Evolutionary conservation across 2,888 invertebrate genomes (phyloP), one percentile per base, ranked within the genome.

Genomic region (Drosophila ezoana): DNA sequence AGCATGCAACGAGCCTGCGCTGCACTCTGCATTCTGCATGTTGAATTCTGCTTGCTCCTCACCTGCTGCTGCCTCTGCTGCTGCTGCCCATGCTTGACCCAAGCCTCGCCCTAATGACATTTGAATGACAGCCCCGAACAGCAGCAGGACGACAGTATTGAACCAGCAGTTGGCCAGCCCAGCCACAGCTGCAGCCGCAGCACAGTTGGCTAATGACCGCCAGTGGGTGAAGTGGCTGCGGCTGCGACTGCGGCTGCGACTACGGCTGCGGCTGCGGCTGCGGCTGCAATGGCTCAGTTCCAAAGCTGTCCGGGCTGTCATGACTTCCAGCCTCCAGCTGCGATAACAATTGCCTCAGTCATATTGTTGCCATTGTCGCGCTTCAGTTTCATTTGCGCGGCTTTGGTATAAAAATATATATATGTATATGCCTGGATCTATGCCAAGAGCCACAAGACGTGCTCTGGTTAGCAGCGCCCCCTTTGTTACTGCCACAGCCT

Each of bases 101-200:
- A 45, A 59, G 56, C 64, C 20, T 28, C 35, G 49, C 67, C 59
- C 89, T 89, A 85, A 85, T 85, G 88, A 89, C 88, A 76, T 89
- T 89, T 74, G 74, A 89, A 89, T 87, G 85, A 85, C 89, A 69
- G 35, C 41, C 49, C 37, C 13, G 73, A 53, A 11, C 60, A 56
- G 43, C 56, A 41, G 28, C 43, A 40, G 45, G 28, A 10, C n/a
- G 16, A 43, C 57, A 38, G 35, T 8, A 72, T 44, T 59, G 49
- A 61, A 18, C 47, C 57, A 56, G 41, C 59, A 51, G 53, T 43
- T 49, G 60, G 41, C 32, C 44, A 28, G 11, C 18, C 41, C 14
- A 40, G 32, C 47, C 53, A n/a, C 41, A 52, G 57, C 49, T 54
- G 47, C 77, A 52, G 52, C 51, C 62, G 33, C 79, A 56, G 54